Conservation (phyloP, 2,888 invertebrate species). For the Drosophila engyochracea region DNA sequence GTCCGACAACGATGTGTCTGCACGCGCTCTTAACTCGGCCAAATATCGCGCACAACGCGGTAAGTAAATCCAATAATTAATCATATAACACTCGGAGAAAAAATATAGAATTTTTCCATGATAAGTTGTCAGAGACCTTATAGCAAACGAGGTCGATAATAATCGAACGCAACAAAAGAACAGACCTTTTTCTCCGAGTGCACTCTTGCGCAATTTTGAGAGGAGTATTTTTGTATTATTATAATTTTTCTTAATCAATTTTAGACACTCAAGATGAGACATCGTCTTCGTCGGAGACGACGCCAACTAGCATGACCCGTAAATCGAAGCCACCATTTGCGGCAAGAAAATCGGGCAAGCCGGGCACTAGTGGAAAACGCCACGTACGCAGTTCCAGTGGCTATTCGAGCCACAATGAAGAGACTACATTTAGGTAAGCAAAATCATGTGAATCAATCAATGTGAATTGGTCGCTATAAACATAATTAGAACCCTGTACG, state of each 20-base stretch:
- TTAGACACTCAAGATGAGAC: slow-evolving; percentile 91
- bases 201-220: background rate
- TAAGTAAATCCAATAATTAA: slow-evolving; percentile 49
- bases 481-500: slow-evolving; percentile 79
- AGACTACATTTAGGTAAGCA: slow-evolving; percentile 92
- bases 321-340: slow-evolving; percentile 91
- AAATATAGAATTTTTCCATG: fast-evolving
- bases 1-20: slow-evolving; percentile 92
- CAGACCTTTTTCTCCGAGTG: background rate
- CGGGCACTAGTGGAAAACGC: slow-evolving; percentile 88
- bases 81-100: background rate
- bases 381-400: slow-evolving; percentile 92
- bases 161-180: background rate
- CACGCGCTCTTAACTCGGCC: slow-evolving; percentile 87
- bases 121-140: background rate
- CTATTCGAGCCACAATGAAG: slow-evolving; percentile 93
- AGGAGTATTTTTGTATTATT: background rate
- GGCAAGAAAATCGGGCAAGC: slow-evolving; percentile 88
- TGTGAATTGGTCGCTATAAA: slow-evolving; percentile 57
- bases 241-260: background rate
- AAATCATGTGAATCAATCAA: slow-evolving; percentile 7
- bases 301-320: slow-evolving; percentile 89
- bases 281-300: slow-evolving; percentile 92
- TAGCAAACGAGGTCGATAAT: too few relatives aligned
- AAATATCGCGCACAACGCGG: slow-evolving; percentile 85